Evolutionary conservation across 2,888 invertebrate species (phyloP), one percentile per base, ranked within the genome.

Genomic region (Hermaeophaga mercurialis): DNA sequence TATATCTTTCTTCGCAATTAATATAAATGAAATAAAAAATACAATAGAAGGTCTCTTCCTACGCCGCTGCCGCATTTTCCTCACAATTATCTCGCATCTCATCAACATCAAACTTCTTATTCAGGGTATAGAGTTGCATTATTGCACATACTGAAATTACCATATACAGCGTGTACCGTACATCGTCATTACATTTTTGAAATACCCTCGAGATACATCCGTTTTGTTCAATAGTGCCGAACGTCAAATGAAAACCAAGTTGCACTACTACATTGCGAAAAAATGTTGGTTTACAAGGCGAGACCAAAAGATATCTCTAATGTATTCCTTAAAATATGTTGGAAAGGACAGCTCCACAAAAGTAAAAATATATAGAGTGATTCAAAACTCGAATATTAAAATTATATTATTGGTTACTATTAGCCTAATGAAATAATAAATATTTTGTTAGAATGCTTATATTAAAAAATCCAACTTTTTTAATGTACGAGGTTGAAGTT

Each of bases 141-240:
- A 53, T 53, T 48, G 52, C 48, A 44, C 33, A 57, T 15, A 26
- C n/a, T 31, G 9, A 39, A 47, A 56, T 56, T 56, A 56, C 56
- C 56, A 50, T 52, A 46, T 46, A 56, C n/a, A 52, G 39, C 19
- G n/a, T 11, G n/a, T 19, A 19, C 39, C n/a, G 45, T 24, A 31
- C 22, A 15, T 17, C 31, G 3, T 31, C 24, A 56, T 34, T n/a
- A 46, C 45, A 50, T 52, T 41, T 47, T 57, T 53, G 41, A 53
- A 57, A 57, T 57, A 47, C 56, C 47, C 43, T 28, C 8, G 47
- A 54, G 54, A 48, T 39, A 41, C 26, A 26, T 50, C 22, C 18
- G 26, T 49, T 39, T 38, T 22, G 15, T 28, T 18, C 18, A 18
- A 26, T 44, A 28, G 14, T 18, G 8, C 31, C 24, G 19, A 38